Base-by-base conservation (phyloP, 2,113 vertebrate species). In the Sinosuthora webbiana region DNA sequence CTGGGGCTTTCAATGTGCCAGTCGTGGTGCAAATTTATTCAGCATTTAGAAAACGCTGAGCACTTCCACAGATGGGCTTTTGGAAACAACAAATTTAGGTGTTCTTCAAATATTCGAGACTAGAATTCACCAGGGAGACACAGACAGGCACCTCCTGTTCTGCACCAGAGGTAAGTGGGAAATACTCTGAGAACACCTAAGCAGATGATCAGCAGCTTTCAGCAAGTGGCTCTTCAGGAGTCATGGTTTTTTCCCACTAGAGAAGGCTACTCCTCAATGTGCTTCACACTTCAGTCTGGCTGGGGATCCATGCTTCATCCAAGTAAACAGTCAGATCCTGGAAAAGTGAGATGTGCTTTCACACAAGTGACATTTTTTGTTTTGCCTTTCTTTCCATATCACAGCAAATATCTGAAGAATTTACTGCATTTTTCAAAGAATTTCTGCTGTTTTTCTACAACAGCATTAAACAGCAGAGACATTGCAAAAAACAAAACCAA, bases 61-160 rank as follows among this genome's bases (percentile, higher is more conserved):
- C 52, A 28, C 56, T 92, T 90, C 65, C 84, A 83, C 90, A 95
- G 94, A 95, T 93, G 92, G 81, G 78, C 33, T 93, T 95, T 89
- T 96, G 94, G 91, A 89, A 96, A 78, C 71, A 94, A 80, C 60
- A 94, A 89, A 97, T 95, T 87, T 94, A 95, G 81, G 74, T 77
- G 67, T 73, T 90, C 93, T 74, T 95, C 89, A 93, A 89, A 76
- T 76, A 78, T 86, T 96, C 84, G 94, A 79, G 82, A 82, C 89
- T 86, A 76, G 86, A 89, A 75, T 37, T 94, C 80, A 5, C 44
- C 50, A 59, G 91, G 82, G 75, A 95, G 74, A 93, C 70, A 89
- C 49, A 91, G 85, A 50, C 7, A 94, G 83, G 70, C 89, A 65
- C 33, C 62, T 95, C 60, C 79, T 79, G 35, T 63, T 90, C 52